Evolutionary conservation across 2,888 invertebrate genomes (phyloP).

Genomic region (Metellina segmentata): DNA sequence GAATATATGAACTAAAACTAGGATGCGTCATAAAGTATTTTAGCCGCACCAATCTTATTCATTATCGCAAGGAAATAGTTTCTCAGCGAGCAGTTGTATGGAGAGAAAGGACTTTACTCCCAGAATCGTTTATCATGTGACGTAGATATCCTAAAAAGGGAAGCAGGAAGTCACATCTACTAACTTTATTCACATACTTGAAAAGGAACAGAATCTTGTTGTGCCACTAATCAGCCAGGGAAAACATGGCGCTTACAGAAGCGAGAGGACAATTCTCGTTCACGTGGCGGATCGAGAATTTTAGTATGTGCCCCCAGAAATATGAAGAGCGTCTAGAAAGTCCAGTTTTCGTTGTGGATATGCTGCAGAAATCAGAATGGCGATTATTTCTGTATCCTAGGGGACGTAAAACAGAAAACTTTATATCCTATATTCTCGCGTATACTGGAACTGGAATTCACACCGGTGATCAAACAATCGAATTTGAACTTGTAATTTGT

Average conservation of each 20-base stretch:
- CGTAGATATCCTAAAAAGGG: neutral
- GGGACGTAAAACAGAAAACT: neutral
- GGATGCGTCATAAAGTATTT: no score
- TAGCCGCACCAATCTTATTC: no score
- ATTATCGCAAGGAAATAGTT: no score
- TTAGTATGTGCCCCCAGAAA: constrained; percentile 22
- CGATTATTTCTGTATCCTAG: constrained; percentile 23
- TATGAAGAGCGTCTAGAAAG: neutral
- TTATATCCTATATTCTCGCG: neutral
- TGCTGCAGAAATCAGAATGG: neutral
- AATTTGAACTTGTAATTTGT: neutral
- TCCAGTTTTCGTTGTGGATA: constrained; percentile 12
- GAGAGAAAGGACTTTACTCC: no score
- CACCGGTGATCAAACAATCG: neutral
- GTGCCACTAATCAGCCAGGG: neutral
- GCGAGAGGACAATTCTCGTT: neutral
- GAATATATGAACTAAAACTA: no score
- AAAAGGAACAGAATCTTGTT: neutral
- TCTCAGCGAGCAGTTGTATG: no score
- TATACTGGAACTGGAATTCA: neutral
- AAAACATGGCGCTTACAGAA: neutral
- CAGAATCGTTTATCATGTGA: no score
- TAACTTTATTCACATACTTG: neutral
- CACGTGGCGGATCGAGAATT: constrained; percentile 48
- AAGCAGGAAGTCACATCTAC: neutral